phyloP scores from a whole-genome alignment of 2,888 invertebrate genomes.

The Sinopyrophorus schimmeli region DNA sequence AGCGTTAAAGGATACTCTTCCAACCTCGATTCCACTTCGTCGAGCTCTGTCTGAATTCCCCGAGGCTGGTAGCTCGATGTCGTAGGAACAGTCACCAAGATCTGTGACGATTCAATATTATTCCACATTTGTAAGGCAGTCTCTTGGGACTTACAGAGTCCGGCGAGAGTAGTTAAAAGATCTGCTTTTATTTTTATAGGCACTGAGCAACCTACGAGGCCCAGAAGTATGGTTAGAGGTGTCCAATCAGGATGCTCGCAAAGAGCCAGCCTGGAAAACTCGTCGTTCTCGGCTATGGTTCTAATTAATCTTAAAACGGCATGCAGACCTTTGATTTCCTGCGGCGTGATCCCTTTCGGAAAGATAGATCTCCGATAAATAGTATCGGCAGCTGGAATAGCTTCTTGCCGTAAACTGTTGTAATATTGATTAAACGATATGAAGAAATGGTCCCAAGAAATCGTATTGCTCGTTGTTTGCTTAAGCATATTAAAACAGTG shows the following conservation, averaged over 20 bases:
- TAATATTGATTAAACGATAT: slow-evolving; percentile 75
- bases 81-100: slow-evolving; percentile 70
- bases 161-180: slow-evolving; percentile 75
- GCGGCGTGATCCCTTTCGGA: slow-evolving; percentile 71
- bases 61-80: slow-evolving; percentile 66
- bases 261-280: slow-evolving; percentile 76
- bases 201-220: slow-evolving; percentile 84
- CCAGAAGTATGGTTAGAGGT: slow-evolving; percentile 76
- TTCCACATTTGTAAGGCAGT: slow-evolving; percentile 85
- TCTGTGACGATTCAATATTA: slow-evolving; percentile 78
- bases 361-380: slow-evolving; percentile 61
- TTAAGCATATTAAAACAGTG: slow-evolving; percentile 79
- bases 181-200: slow-evolving; percentile 85
- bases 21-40: slow-evolving; percentile 87
- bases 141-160: slow-evolving; percentile 76
- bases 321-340: slow-evolving; percentile 83
- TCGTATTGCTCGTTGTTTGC: slow-evolving; percentile 63
- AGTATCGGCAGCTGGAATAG: slow-evolving; percentile 66
- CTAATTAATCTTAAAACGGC: slow-evolving; percentile 79
- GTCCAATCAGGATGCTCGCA: slow-evolving; percentile 89
- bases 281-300: slow-evolving; percentile 78
- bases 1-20: slow-evolving; percentile 89
- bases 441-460: slow-evolving; percentile 88
- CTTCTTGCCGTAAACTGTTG: slow-evolving; percentile 70
- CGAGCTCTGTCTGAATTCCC: slow-evolving; percentile 81